Conservation (phyloP, 2,888 invertebrate species). For the Urechis unicinctus region DNA sequence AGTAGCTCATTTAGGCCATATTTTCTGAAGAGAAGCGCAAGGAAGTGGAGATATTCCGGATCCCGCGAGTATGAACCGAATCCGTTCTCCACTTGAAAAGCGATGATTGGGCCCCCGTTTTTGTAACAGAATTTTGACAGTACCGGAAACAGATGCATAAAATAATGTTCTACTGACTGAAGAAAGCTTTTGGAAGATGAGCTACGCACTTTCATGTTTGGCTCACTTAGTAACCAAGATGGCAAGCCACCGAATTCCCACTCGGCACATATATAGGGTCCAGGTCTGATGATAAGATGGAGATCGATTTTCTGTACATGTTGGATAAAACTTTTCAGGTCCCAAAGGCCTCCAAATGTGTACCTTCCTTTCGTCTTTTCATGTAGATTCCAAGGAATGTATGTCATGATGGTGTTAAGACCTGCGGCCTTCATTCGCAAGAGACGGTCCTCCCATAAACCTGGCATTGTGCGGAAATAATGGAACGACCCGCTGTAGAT, state of each 20-base stretch:
- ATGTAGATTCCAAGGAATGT: constrained; percentile 26
- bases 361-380: constrained; percentile 13
- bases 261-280: constrained; percentile 24
- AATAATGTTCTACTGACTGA: constrained; percentile 41
- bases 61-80: constrained; percentile 18
- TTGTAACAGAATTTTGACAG: constrained; percentile 29
- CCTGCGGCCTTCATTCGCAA: constrained; percentile 23
- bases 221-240: constrained; percentile 52
- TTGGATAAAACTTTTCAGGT: constrained; percentile 15
- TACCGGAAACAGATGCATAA: constrained; percentile 40
- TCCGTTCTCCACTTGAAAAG: constrained; percentile 23
- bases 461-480: constrained; percentile 19
- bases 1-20: constrained; percentile 16
- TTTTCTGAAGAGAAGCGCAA: constrained; percentile 4
- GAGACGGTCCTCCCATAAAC: constrained; percentile 18
- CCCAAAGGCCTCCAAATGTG: constrained; percentile 1
- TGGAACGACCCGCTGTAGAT: constrained; percentile 20
- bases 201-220: constrained; percentile 49
- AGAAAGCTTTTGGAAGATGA: constrained; percentile 33
- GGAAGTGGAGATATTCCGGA: constrained; percentile 8
- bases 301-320: constrained; percentile 19
- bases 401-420: constrained; percentile 21
- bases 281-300: constrained; percentile 22
- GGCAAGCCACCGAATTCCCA: constrained; percentile 25
- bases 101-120: constrained; percentile 20